Percentiles rank a stretch among this genome's conserved stretches.
Conservation (phyloP, 2,888 invertebrate species). For the Coelopa pilipes region DNA sequence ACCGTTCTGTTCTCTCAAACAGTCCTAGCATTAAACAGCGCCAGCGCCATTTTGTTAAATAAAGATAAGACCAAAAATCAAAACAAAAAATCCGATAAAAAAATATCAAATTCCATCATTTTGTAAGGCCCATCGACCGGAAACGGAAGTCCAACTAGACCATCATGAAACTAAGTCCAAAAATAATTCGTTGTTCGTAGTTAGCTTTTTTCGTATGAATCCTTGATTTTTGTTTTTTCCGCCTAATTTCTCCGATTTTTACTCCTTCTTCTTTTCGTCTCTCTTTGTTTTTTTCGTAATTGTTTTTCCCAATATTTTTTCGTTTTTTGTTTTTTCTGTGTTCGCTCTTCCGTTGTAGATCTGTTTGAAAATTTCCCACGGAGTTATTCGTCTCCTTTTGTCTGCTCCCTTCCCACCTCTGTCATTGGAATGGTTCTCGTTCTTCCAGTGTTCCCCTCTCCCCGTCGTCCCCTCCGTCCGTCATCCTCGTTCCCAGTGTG, state of each 20-base stretch:
- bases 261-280: not conserved
- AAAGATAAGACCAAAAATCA: too few relatives aligned
- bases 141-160: conserved; percentile 33
- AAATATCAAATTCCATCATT: conserved; percentile 68
- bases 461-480: too few relatives aligned
- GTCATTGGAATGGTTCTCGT: too few relatives aligned
- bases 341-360: conserved; percentile 5
- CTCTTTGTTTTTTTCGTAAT: conserved; percentile 24
- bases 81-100: too few relatives aligned
- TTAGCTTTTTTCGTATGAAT: conserved; percentile 12
- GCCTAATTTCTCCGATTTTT: too few relatives aligned
- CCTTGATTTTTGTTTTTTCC: conserved; percentile 11
- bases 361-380: conserved; percentile 12
- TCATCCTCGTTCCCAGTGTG: too few relatives aligned
- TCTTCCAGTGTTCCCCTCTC: too few relatives aligned
- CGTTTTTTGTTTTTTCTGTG: conserved; percentile 6
- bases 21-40: conserved; percentile 11
- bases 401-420: too few relatives aligned
- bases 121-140: conserved; percentile 66
- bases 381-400: too few relatives aligned
- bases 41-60: conserved; percentile 8
- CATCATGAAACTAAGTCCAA: conserved; percentile 42
- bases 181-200: conserved; percentile 51
- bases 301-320: not conserved
- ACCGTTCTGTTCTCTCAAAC: too few relatives aligned